Evolutionary conservation across 1,140 invertebrate genomes (phyloP), one percentile per base, ranked within the genome.

Genomic region (Grapholita molesta): DNA sequence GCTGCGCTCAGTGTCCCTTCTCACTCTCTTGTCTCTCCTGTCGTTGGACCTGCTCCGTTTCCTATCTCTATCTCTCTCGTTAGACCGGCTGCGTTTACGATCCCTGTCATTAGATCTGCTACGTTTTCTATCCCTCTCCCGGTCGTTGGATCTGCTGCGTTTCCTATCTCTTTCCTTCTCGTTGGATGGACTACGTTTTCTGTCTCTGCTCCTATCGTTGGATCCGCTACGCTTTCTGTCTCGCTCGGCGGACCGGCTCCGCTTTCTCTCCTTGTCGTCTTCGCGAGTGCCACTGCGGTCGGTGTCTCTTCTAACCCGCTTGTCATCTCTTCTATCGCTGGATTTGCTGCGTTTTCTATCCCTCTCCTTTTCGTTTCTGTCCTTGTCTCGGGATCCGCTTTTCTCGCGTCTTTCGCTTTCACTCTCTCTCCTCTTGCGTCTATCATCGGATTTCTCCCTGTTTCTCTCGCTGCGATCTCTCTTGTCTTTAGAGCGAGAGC

Each of bases 1-100:
- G 21, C 57, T 64, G 57, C 72, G 74, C 21, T 77, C 76, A 18
- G 76, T 74, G 15, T 77, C 75, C 64, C 73, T 74, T n/a, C 70
- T 74, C 65, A 48, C 42, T 48, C 42, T n/a, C n/a, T 69, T 79
- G 28, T 83, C 78, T 12, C 67, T 72, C 35, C 71, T 76, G 6
- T 64, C 48, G 48, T 32, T 70, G 23, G 12, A 18, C 42, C 18
- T 32, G 9, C 67, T 66, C 11, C 69, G 70, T 55, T 32, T 64
- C 23, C 48, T 33, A 6, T 48, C 68, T 69, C 52, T 70, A 6
- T 48, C 42, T 48, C 28, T 30, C 28, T 30, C 28, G 7, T 30
- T 30, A 30, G 28, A 30, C 28, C 28, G 3, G 28, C 28, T 30
- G 28, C 28, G 28, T 30, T 30, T 30, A 4, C 32, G 35, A 0